Base-by-base conservation (phyloP, 2,797 vertebrate species). In the Aldrovandia affinis region DNA sequence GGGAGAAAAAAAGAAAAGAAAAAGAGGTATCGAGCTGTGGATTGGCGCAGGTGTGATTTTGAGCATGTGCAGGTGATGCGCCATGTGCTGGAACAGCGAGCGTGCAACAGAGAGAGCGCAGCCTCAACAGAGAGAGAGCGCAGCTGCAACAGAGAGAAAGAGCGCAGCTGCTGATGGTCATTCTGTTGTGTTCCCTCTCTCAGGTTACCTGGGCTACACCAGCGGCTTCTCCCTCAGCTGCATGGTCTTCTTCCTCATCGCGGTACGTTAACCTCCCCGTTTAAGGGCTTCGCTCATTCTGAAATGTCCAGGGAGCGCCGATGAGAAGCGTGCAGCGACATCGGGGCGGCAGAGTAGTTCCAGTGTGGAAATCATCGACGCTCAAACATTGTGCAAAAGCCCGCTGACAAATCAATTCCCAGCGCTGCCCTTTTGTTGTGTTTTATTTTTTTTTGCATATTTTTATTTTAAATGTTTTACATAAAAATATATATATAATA, bases 141-240 rank as follows among this genome's bases (percentile, higher is more conserved):
- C 12, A n/a, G n/a, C 1, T 5, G 57, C 10, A n/a, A 25, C n/a
- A 33, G 10, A 30, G 61, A 20, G 30, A 5, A 6, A 2, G 65
- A 75, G 42, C 42, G 10, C 30, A n/a, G 39, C 73, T 77, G 42
- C 22, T 47, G 42, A 77, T 8, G 47, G 22, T 77, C 39, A 77
- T 77, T 77, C 5, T 85, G 30, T 86, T 54, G 3, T 77, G 81
- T 47, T 68, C 15, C 85, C 85, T 8, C 88, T 77, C 83, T 44
- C 93, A 99, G 98, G 98, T 88, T 99, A 99, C 92, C 96, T 99
- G 0, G 98, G 98, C 83, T 99, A 99, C 9, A 93, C 97, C 92
- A 99, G 98, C 0, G 98, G 98, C 25, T 99, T 99, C 93, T 99
- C 98, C 15, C 97, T 99, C 88, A 97, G 97, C 94, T 99, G 98